Conservation (phyloP, 2,888 invertebrate species). For the Carabus problematicus region DNA sequence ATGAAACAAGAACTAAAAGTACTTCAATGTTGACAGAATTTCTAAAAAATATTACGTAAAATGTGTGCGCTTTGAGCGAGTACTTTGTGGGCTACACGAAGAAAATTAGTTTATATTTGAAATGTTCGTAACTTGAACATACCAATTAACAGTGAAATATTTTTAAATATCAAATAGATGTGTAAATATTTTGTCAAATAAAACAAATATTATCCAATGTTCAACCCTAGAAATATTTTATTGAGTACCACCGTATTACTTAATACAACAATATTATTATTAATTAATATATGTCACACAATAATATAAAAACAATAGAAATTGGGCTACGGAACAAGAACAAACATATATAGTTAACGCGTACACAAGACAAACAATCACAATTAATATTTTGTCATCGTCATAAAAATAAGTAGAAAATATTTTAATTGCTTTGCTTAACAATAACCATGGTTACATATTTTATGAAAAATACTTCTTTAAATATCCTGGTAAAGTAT, state of each 20-base stretch:
- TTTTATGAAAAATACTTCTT: not conserved
- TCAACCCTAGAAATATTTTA: not conserved
- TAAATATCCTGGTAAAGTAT: not conserved
- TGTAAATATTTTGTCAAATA: constrained; percentile 2
- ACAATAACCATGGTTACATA: constrained; percentile 8
- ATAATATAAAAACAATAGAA: constrained; percentile 33
- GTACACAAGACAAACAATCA: constrained; percentile 32
- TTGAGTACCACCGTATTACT: not conserved
- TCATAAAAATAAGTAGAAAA: constrained; percentile 27
- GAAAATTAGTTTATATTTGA: not conserved
- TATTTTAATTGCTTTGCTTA: constrained; percentile 19
- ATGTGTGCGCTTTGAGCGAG: not conserved
- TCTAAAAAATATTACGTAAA: constrained; percentile 40
- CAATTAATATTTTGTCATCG: constrained; percentile 1
- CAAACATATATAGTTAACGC: constrained; percentile 34
- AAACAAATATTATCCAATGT: not conserved
- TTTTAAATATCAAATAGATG: too few relatives aligned
- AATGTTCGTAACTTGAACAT: not conserved
- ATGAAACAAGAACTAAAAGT: constrained; percentile 33
- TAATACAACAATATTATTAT: too few relatives aligned
- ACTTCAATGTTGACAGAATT: constrained; percentile 42
- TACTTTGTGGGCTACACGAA: too few relatives aligned
- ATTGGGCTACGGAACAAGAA: constrained; percentile 21
- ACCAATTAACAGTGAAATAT: too few relatives aligned
- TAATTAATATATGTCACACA: constrained; percentile 19